Conservation (phyloP, 2,113 vertebrate genomes). For the Myotis brandtii region DNA sequence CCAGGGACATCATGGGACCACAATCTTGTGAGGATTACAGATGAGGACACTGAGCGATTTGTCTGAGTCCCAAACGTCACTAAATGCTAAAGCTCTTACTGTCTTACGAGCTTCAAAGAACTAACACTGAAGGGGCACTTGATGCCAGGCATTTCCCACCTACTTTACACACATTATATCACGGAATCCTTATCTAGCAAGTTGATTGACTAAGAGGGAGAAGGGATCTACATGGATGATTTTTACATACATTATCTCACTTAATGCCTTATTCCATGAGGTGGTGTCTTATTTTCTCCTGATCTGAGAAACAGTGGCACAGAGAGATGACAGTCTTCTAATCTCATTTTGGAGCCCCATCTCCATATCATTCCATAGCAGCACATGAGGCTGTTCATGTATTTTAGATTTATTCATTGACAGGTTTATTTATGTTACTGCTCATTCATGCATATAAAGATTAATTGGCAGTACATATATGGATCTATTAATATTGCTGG, state of each 20-base stretch:
- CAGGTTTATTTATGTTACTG: neutral
- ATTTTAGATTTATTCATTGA: neutral
- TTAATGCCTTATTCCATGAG: neutral
- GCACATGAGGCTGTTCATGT: neutral
- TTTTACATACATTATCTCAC: neutral
- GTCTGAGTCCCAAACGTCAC: neutral
- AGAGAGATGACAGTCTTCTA: neutral
- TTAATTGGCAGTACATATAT: neutral
- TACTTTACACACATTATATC: neutral
- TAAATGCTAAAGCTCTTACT: neutral
- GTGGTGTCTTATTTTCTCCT: neutral
- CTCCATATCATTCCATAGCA: neutral
- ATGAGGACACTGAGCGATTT: neutral
- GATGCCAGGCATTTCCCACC: neutral
- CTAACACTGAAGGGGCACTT: neutral
- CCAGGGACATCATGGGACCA: neutral
- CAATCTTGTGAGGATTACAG: neutral
- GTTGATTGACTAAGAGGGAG: neutral
- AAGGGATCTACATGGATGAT: neutral
- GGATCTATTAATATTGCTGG: neutral
- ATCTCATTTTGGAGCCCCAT: neutral
- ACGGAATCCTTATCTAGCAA: neutral
- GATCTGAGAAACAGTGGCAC: neutral
- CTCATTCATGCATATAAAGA: neutral
- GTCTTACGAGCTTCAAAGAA: conserved; percentile 23